Percentiles rank a stretch among this genome's conserved stretches.
Evolutionary conservation across 2,888 invertebrate species (phyloP).

Genomic region (Aleiodes alternator): DNA sequence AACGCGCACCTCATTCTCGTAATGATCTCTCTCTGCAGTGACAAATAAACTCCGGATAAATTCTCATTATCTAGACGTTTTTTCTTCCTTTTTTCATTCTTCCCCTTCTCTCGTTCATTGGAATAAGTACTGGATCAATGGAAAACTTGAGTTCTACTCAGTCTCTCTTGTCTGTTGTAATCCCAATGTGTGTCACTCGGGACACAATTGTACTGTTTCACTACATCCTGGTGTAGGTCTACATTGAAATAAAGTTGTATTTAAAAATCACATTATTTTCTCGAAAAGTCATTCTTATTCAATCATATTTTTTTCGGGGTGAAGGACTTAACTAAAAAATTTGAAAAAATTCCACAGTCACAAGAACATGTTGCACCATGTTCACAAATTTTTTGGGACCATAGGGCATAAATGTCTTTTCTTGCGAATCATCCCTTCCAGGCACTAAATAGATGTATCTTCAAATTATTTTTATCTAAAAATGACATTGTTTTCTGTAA

Average conservation of each 20-base stretch:
- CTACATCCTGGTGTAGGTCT: conserved; percentile 27
- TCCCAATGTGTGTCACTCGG: conserved; percentile 8
- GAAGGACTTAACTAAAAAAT: neutral
- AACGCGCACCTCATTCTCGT: conserved; percentile 41
- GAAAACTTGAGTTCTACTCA: conserved; percentile 49
- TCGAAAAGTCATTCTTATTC: neutral
- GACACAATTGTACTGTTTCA: neutral
- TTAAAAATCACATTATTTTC: neutral
- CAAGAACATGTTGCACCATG: too few relatives aligned
- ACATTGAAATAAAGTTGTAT: neutral
- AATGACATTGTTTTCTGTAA: too few relatives aligned
- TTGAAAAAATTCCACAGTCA: too few relatives aligned
- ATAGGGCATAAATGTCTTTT: too few relatives aligned
- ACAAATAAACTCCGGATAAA: conserved; percentile 66
- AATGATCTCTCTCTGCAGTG: conserved; percentile 65
- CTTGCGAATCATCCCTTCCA: too few relatives aligned
- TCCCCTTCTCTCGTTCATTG: conserved; percentile 57
- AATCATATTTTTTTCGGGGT: too few relatives aligned
- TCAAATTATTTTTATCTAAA: too few relatives aligned
- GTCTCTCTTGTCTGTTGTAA: neutral
- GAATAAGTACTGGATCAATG: conserved; percentile 67
- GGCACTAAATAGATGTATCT: too few relatives aligned
- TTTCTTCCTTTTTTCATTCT: conserved; percentile 40
- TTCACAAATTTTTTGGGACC: too few relatives aligned
- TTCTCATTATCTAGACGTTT: conserved; percentile 1